Evolutionary conservation across 2,113 vertebrate species (phyloP), one percentile per base, ranked within the genome.

Genomic region (Oreocharis arfaki): DNA sequence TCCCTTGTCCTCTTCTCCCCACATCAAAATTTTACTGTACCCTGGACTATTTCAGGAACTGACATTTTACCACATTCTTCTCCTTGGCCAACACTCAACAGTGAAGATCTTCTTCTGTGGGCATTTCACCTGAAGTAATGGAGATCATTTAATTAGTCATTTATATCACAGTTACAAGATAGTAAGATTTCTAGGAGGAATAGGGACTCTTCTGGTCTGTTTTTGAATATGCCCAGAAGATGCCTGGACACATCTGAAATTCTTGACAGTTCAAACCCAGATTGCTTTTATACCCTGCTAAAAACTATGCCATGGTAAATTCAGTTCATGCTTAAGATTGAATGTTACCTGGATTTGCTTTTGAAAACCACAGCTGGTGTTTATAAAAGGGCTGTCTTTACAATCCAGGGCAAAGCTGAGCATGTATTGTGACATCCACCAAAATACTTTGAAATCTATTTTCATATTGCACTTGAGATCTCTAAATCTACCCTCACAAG

Each of bases 1-100:
- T 60, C 67, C 18, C 6, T 42, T 47, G 3, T 1, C 2, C 2
- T 2, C 3, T 60, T 47, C 18, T 49, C 8, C 16, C 2, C 1
- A 1, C 0, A 3, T 18, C 14, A 90, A 68, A 84, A 73, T 19
- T 6, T 60, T 55, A 7, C 9, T 19, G 5, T 19, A 7, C 3
- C 4, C 11, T 16, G 32, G 18, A 42, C 3, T 41, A 4, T 32
- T 87, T 5, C 13, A 61, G 13, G 9, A 84, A 24, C 3, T 35
- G 15, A 30, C 4, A 32, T 33, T 53, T 57, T 68, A 30, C 22
- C 15, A 44, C 4, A 32, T 37, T 42, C 50, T 55, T 49, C 37
- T 41, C 11, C 27, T 53, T 90, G 28, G 6, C 4, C 35, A 90
- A 17, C 8, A 56, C 30, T 20, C 21, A 76, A 10, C 6, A 35